Base-by-base conservation (phyloP, 35 echinoderm and acorn worm species). In the Ophiothrix spiculata region DNA sequence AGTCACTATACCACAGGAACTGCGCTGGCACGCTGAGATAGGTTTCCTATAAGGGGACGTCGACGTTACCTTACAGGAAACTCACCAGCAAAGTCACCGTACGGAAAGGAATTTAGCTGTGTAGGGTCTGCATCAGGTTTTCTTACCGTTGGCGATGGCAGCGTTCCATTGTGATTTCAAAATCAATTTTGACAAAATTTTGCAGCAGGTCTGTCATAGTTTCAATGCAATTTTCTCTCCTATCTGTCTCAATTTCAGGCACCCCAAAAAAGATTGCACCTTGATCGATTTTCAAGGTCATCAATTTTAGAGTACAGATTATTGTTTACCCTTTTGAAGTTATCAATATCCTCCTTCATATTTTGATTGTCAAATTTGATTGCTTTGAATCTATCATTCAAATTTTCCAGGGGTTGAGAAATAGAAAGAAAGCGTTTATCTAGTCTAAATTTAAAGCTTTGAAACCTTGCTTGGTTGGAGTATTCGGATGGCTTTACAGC, bases 281-380 rank as follows among this genome's bases (percentile, higher is more conserved):
- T 31, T 31, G 42, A 60, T 4, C 46, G 41, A 36, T 83, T 83
- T 36, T 83, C 81, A 11, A 83, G 81, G 35, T 83, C 81, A 33
- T 83, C 81, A 56, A 83, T 33, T 32, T 83, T 83, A 12, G 31
- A 23, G 23, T 60, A 36, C 35, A 83, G 3, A 15, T 40, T 60
- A 21, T 56, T 56, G 35, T 64, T 83, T 49, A 31, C 45, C 33
- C 15, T 23, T 21, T 83, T 64, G 45, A 83, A 33, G 21, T 42
- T 31, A 33, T 83, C 56, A 1, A 83, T 31, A 56, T 23, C 39
- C 25, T 35, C 56, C 35, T 83, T 64, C 28, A 83, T 35, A 13
- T 63, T 8, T 63, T 56, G 17, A 56, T 69, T 69, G 45, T 69
- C 60, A 69, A 69, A 28, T n/a, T 69, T 28, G 16, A 69, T 12